Evolutionary conservation across 2,888 invertebrate species (phyloP), one percentile per base, ranked within the genome.

Genomic region (Urechis unicinctus): DNA sequence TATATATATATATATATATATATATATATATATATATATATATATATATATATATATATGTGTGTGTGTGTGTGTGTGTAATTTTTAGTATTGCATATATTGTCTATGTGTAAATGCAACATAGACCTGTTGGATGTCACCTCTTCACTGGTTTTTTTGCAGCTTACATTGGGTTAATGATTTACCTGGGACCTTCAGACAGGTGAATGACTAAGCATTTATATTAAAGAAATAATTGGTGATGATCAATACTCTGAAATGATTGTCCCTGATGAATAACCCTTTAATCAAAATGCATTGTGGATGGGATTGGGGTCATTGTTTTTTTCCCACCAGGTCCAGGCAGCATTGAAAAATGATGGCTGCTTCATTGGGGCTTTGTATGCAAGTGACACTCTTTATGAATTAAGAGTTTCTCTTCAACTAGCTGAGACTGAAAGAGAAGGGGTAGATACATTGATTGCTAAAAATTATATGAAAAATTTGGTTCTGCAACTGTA

Each of bases 101-200:
- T n/a, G n/a, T n/a, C n/a, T n/a, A n/a, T n/a, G n/a, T n/a, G n/a
- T n/a, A n/a, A n/a, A n/a, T n/a, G n/a, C n/a, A n/a, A n/a, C n/a
- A n/a, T n/a, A n/a, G n/a, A n/a, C n/a, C n/a, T n/a, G n/a, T n/a
- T n/a, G n/a, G n/a, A n/a, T n/a, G n/a, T n/a, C n/a, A n/a, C n/a
- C n/a, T n/a, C n/a, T n/a, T n/a, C n/a, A 30, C 41, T 51, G 6
- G 13, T 21, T 45, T 52, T 6, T 50, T 66, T 73, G 41, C 68
- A 88, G 87, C 59, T 80, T 96, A 43, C 98, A 98, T 73, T 98
- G 98, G 97, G 92, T 97, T 0, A 98, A 98, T 75, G 88, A 97
- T 79, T 81, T 98, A n/a, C 97, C 97, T 0, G 88, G 88, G 3
- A 74, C 79, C 46, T 80, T 83, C 61, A 70, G 67, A 61, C 78